Conservation (phyloP, 2,113 vertebrate genomes). For the Cricetomys ansorgei region DNA sequence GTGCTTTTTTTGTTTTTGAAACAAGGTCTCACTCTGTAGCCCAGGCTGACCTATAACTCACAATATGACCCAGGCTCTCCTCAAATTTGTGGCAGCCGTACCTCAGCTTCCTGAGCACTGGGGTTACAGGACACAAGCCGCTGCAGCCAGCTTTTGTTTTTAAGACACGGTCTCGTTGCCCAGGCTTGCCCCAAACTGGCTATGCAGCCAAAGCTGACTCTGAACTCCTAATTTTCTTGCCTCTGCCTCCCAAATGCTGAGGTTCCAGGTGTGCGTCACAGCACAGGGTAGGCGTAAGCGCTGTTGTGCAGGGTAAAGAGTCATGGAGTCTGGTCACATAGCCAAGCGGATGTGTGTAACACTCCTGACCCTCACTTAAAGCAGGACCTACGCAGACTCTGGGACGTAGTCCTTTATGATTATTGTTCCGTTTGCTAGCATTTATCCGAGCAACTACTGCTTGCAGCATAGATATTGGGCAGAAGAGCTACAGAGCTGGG, state of each 20-base stretch:
- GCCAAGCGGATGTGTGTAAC: neutral
- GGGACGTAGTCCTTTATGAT: neutral
- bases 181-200: too few relatives aligned
- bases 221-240: neutral
- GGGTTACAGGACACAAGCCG: neutral
- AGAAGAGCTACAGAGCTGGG: neutral
- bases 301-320: neutral
- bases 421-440: neutral
- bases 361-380: neutral
- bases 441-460: neutral
- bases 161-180: neutral
- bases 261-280: neutral
- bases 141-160: neutral
- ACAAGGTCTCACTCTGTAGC: neutral
- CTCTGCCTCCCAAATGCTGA: neutral
- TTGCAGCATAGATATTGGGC: accelerated
- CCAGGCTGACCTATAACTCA: neutral
- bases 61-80: neutral
- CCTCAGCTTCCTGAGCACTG: neutral
- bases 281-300: too few relatives aligned
- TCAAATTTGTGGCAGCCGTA: neutral
- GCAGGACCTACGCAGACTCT: neutral
- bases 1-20: neutral
- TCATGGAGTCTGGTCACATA: too few relatives aligned
- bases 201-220: neutral